Percentiles rank a stretch among this genome's conserved stretches.
Conservation (phyloP, 2,113 vertebrate species). For the Cyprinodon variegatus region DNA sequence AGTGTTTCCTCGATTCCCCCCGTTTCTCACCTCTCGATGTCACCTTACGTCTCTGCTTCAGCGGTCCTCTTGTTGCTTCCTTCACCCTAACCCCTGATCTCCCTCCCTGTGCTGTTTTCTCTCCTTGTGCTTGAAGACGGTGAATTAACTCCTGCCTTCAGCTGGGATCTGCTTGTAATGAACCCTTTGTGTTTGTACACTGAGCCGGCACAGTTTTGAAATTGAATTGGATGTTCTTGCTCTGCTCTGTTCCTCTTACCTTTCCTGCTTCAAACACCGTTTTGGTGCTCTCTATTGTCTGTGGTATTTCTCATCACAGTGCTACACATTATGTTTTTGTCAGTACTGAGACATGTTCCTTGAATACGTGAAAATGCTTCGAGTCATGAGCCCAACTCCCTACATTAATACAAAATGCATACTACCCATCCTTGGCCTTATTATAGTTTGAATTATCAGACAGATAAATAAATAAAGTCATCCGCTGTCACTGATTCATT, state of each 20-base stretch:
- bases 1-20: conserved; percentile 12
- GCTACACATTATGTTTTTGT: conserved; percentile 36
- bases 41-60: conserved; percentile 26
- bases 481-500: background rate
- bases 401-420: conserved; percentile 11
- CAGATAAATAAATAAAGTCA: background rate
- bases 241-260: conserved; percentile 66
- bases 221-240: conserved; percentile 77
- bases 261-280: conserved; percentile 49
- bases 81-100: background rate
- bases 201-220: conserved; percentile 66
- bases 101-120: conserved; percentile 15
- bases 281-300: conserved; percentile 56
- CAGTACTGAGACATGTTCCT: conserved; percentile 18
- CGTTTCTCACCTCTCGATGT: conserved; percentile 7
- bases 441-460: conserved; percentile 1
- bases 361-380: conserved; percentile 33
- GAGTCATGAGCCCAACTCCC: conserved; percentile 23
- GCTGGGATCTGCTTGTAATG: conserved; percentile 70
- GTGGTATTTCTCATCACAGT: conserved; percentile 26
- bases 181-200: conserved; percentile 79
- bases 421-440: background rate
- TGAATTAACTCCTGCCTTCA: conserved; percentile 71
- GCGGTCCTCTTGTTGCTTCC: conserved; percentile 21
- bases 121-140: conserved; percentile 47